Conservation (phyloP, 1,140 invertebrate genomes). For the Pseudomyrmex gracilis region DNA sequence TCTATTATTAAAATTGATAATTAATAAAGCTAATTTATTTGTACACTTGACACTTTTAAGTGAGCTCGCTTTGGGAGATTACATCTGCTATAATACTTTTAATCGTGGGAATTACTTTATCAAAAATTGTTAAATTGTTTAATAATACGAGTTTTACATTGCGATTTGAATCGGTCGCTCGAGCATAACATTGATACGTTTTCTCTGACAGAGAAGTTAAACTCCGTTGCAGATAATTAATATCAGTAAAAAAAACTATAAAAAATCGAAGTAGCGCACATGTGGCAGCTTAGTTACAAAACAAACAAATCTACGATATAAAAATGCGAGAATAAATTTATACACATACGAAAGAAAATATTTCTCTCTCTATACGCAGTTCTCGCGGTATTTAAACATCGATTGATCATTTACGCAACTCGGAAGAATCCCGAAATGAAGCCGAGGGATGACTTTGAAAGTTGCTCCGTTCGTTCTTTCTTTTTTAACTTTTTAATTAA, state of each 20-base stretch:
- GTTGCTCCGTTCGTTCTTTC: not conserved
- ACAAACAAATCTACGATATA: not conserved
- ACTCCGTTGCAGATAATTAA: not conserved
- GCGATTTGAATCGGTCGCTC: not conserved
- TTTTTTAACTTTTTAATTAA: not conserved
- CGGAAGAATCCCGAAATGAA: not conserved
- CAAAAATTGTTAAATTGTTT: not conserved
- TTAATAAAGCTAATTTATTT: not conserved
- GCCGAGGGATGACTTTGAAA: not conserved
- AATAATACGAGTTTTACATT: not conserved
- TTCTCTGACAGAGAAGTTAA: not conserved
- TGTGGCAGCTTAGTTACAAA: not conserved
- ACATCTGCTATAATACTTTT: not conserved
- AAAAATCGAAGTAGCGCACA: too few relatives aligned
- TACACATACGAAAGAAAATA: too few relatives aligned
- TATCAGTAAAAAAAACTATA: not conserved
- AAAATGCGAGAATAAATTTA: too few relatives aligned
- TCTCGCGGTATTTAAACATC: not conserved
- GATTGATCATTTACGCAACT: not conserved
- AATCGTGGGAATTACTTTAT: conserved; percentile 2
- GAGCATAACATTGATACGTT: not conserved
- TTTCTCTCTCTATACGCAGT: not conserved
- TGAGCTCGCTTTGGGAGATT: not conserved
- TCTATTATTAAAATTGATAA: too few relatives aligned
- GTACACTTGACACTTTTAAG: not conserved